Evolutionary conservation across 1,140 invertebrate species (phyloP).

Genomic region (Adelges cooleyi): DNA sequence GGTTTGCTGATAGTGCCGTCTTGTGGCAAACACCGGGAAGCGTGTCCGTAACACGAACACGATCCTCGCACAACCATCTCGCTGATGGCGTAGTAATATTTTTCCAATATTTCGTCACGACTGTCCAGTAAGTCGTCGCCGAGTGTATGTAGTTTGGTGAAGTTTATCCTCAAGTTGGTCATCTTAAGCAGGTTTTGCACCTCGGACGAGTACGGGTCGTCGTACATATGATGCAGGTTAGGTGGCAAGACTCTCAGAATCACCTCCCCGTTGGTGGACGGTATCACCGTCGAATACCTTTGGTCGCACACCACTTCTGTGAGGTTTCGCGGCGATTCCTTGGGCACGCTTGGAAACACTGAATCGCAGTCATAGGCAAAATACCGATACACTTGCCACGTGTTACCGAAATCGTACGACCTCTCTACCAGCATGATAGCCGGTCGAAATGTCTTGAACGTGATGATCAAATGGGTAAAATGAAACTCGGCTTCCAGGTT

Average conservation of each 20-base stretch:
- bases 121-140: slow-evolving; percentile 86
- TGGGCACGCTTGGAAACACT: slow-evolving; percentile 66
- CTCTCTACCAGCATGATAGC: slow-evolving; percentile 90
- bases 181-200: slow-evolving; percentile 88
- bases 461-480: slow-evolving; percentile 94
- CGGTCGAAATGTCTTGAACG: slow-evolving; percentile 91
- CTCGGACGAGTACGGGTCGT: slow-evolving; percentile 79
- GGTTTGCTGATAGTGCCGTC: slow-evolving; percentile 45
- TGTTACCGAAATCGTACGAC: slow-evolving; percentile 83
- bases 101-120: slow-evolving; percentile 72
- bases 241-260: slow-evolving; percentile 84
- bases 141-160: slow-evolving; percentile 86
- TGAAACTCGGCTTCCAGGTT: slow-evolving; percentile 94
- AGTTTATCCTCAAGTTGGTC: slow-evolving; percentile 87
- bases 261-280: slow-evolving; percentile 80
- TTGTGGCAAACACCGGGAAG: slow-evolving; percentile 81
- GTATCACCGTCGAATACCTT: slow-evolving; percentile 74
- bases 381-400: slow-evolving; percentile 84
- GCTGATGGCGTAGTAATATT: slow-evolving; percentile 92
- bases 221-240: slow-evolving; percentile 55
- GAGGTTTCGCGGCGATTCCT: slow-evolving; percentile 54
- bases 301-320: slow-evolving; percentile 84
- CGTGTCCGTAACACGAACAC: slow-evolving; percentile 98
- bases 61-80: slow-evolving; percentile 96
- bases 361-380: slow-evolving; percentile 83